Evolutionary conservation across 1,140 invertebrate genomes (phyloP), one percentile per base, ranked within the genome.

Genomic region (Vanessa tameamea): DNA sequence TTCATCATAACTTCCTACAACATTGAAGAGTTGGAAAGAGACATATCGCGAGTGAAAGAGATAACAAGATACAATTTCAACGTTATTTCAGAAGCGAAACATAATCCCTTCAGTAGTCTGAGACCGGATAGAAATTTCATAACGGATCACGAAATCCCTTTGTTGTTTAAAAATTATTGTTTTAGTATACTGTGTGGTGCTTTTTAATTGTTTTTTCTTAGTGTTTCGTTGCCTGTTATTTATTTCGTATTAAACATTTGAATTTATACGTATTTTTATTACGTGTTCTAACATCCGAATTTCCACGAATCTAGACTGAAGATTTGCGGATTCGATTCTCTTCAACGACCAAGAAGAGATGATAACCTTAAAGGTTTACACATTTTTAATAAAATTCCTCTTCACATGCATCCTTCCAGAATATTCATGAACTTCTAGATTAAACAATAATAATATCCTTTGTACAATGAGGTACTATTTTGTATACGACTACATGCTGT

Each of bases 141-240:
- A 15, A 95, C 95, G 14, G 96, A 96, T 76, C 94, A 96, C 63
- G 93, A 94, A 26, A 93, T 92, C 16, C 95, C 96, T 0, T 88
- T 96, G 20, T 94, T 96, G 73, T 96, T 95, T 79, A 96, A 96
- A 80, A 96, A 96, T 90, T 94, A 95, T 88, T 95, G 93, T 86
- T 89, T 94, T 73, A 91, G 93, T 77, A 82, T 94, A 79, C 75
- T 95, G 50, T 84, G 82, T 82, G 68, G 68, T 69, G 68, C 14
- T 31, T 61, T 61, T 37, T 61, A 61, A 23, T 12, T 23, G 53
- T 61, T 61, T 37, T 31, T 31, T 43, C 9, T 43, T 57, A 57
- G 20, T 57, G 53, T 57, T 57, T 57, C 26, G 23, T 59, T 61
- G 11, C 12, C 20, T 26, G 55, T 26, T 53, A 57, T 23, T 57